Conservation (phyloP, 2,113 vertebrate species). For the Odobenus rosmarus region DNA sequence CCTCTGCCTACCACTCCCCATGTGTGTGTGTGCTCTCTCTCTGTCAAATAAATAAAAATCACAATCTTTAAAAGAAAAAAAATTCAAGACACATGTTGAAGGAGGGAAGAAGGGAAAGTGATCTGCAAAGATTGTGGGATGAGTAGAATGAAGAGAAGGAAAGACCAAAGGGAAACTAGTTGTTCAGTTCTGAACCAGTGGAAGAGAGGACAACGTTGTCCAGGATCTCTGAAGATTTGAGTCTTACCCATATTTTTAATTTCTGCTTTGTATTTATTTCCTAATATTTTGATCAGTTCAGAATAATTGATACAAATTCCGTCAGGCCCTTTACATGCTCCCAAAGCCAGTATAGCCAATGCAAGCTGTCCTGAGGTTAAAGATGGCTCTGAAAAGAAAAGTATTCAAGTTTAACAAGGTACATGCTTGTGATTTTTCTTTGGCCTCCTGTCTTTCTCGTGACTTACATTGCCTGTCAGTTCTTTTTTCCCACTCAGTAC, state of each 20-base stretch:
- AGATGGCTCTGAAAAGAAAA: neutral
- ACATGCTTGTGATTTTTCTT: neutral
- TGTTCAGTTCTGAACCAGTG: neutral
- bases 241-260: conserved; percentile 69
- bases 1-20: too few relatives aligned
- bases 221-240: neutral
- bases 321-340: neutral
- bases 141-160: neutral
- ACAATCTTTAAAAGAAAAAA: neutral
- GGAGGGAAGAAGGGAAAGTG: neutral
- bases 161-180: neutral
- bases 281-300: neutral
- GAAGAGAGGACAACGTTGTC: neutral
- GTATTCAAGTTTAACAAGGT: neutral
- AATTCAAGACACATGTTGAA: neutral
- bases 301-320: fast-evolving
- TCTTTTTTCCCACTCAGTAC: neutral
- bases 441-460: neutral
- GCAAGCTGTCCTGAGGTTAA: conserved; percentile 59
- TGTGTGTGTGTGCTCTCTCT: too few relatives aligned
- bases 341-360: conserved; percentile 57
- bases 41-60: too few relatives aligned
- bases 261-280: conserved; percentile 64
- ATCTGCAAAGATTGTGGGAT: neutral
- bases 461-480: neutral